Percentiles rank a stretch among this genome's conserved stretches.
phyloP scores from a whole-genome alignment of 2,113 vertebrate genomes.

The Lagopus muta region DNA sequence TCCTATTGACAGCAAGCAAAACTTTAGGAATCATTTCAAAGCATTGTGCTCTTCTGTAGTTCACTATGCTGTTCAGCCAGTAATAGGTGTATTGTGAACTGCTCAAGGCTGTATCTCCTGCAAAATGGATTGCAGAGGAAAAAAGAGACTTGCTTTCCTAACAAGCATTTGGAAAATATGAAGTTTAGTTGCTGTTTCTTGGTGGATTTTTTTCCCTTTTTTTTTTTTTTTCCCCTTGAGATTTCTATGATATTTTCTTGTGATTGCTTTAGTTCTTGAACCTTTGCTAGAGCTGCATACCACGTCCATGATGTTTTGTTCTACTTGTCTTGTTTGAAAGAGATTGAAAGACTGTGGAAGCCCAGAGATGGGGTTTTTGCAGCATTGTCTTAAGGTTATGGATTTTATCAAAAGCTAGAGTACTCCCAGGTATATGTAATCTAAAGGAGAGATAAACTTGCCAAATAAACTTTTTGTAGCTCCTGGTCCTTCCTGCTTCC shows the following conservation, averaged over 20 bases:
- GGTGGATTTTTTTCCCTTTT: no score
- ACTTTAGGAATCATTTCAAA: background rate
- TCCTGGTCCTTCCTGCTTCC: background rate
- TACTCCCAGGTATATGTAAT: background rate
- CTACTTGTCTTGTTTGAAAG: background rate
- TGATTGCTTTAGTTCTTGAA: background rate
- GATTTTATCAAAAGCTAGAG: background rate
- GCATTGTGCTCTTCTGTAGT: background rate
- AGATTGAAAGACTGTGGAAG: background rate
- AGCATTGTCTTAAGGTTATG: background rate
- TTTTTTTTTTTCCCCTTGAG: background rate
- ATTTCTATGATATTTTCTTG: background rate
- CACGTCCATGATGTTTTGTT: background rate
- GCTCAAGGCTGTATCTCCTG: background rate
- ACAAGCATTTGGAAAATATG: background rate
- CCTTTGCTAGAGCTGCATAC: background rate
- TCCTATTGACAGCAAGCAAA: background rate
- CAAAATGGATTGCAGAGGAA: background rate
- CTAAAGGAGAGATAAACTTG: background rate
- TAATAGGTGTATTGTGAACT: background rate
- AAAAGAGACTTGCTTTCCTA: background rate
- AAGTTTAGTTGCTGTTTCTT: background rate
- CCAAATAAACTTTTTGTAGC: background rate
- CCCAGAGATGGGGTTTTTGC: background rate
- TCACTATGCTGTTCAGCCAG: background rate